Evolutionary conservation across 1,140 invertebrate genomes (phyloP).

Genomic region (Apocrypta bakeri): DNA sequence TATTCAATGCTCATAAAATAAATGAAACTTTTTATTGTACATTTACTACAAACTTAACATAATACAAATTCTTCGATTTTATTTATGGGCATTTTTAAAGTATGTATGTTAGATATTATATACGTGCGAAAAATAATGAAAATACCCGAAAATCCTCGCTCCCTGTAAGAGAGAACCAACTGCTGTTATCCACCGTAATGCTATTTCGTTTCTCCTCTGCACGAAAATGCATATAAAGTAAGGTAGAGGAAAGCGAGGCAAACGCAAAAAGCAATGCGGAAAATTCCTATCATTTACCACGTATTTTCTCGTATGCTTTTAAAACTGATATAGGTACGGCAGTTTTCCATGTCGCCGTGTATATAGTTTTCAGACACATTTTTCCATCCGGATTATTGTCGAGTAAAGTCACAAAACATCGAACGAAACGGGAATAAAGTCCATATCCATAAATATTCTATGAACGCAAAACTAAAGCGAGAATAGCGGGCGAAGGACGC

Average conservation of each 20-base stretch:
- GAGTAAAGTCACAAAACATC: too few relatives aligned
- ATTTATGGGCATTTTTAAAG: not conserved
- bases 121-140: constrained; percentile 15
- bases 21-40: too few relatives aligned
- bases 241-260: not conserved
- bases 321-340: too few relatives aligned
- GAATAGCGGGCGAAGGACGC: not conserved
- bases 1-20: too few relatives aligned
- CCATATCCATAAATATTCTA: too few relatives aligned
- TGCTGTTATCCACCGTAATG: not conserved
- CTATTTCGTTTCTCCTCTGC: not conserved
- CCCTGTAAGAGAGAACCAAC: too few relatives aligned
- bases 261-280: constrained; percentile 14
- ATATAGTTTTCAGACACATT: too few relatives aligned
- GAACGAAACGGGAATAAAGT: too few relatives aligned
- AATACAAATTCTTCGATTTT: not conserved
- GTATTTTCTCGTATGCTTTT: too few relatives aligned
- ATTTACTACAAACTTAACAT: not conserved
- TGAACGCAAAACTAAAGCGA: not conserved
- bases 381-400: too few relatives aligned
- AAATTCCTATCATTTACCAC: constrained; percentile 2
- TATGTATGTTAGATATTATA: constrained; percentile 7
- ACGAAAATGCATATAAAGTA: constrained; percentile 20
- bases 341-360: too few relatives aligned
- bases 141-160: constrained; percentile 14